phyloP scores from a whole-genome alignment of 2,888 invertebrate species.

The Acrocyrtus sp. region DNA sequence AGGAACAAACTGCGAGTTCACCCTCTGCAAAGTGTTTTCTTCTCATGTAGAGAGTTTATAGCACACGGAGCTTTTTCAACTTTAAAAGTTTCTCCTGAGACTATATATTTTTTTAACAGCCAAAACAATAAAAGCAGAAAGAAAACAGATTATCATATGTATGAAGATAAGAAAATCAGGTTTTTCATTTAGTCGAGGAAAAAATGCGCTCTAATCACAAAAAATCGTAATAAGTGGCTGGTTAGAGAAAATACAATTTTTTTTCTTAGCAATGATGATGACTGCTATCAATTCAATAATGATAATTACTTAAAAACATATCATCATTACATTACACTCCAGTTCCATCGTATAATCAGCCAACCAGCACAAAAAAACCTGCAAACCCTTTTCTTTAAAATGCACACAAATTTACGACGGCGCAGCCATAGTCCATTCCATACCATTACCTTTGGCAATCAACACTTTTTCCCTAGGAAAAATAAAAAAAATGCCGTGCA shows the following conservation, averaged over 20 bases:
- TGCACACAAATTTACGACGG: background rate
- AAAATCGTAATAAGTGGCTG: background rate
- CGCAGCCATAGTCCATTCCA: no score
- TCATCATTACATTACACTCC: background rate
- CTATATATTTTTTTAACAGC: no score
- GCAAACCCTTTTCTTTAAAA: background rate
- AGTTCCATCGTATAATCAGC: no score
- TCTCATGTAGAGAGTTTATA: no score
- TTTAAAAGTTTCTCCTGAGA: background rate
- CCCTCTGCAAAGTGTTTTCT: no score
- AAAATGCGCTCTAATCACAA: background rate
- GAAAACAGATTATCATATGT: conserved; percentile 14
- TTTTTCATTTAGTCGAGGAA: conserved; percentile 8
- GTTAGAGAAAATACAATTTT: background rate
- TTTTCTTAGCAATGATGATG: background rate
- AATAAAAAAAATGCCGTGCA: background rate
- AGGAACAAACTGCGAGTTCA: no score
- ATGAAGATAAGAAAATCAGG: conserved; percentile 34
- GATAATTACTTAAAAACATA: conserved; percentile 17
- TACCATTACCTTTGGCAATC: no score
- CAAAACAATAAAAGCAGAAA: background rate
- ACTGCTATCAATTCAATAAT: conserved; percentile 13
- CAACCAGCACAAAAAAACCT: no score
- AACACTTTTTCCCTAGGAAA: background rate
- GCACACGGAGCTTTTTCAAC: background rate